Base-by-base conservation (phyloP, 2,113 vertebrate species). In the Seriola quinqueradiata region DNA sequence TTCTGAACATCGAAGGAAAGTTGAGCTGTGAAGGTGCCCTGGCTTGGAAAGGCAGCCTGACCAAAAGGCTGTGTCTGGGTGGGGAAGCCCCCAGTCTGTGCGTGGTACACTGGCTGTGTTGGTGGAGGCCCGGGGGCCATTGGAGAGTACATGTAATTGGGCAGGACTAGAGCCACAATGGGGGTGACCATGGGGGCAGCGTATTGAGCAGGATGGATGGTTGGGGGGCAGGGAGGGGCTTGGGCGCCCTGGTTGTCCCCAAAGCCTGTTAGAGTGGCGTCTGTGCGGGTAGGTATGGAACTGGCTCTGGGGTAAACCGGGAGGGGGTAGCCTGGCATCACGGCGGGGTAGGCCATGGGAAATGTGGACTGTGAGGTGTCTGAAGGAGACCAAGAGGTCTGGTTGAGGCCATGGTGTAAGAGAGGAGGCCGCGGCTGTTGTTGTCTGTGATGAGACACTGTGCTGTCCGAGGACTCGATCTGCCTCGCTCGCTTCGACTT, bases 321-420 rank as follows among this genome's bases (percentile, higher is more conserved):
- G 28, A 99, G 92, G 0, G 97, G 93, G 87, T 95, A 98, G 0
- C 96, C 91, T 4, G 97, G 96, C 94, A 97, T 85, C 4, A 97
- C 73, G 0, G 95, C 46, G 0, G 97, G 95, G 89, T 97, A 97
- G 7, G 96, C 94, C 83, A 96, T 16, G 0, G 96, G 95, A 61
- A 95, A 97, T 25, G 96, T 95, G 0, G 96, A 94, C 90, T 96
- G 97, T 0, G 97, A 97, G 0, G 95, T 92, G 55, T 97, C 96
- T 0, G 97, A 97, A 0, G 92, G 94, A 0, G 97, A 97, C 97
- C 97, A 98, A 40, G 96, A 96, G 0, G 96, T 97, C 14, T 95
- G 83, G 32, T 96, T 94, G 0, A 96, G 90, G n/a, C 82, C 81
- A 0, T 83, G 82, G 65, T 83, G 87, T 5, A 68, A 95, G 25